Evolutionary conservation across 2,797 vertebrate genomes (phyloP).

Genomic region (Clarias pachynema): DNA sequence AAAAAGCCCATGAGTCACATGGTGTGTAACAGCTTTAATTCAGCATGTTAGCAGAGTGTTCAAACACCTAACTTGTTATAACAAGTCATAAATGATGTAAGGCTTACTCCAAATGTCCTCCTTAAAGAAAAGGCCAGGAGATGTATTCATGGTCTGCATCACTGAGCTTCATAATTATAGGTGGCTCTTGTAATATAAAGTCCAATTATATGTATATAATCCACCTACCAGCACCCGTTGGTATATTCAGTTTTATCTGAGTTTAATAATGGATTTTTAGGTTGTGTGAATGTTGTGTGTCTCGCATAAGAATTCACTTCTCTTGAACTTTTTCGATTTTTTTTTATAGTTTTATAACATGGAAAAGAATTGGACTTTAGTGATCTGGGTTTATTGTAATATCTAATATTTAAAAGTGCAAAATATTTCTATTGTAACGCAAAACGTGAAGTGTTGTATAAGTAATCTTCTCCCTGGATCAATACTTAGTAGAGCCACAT

Average conservation of each 20-base stretch:
- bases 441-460: not conserved
- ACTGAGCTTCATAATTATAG: not conserved
- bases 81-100: slow-evolving; percentile 9
- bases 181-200: not conserved
- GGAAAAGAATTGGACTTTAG: not conserved
- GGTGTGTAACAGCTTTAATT: not conserved
- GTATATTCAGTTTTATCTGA: not conserved
- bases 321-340: not conserved
- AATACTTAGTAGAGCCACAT: not conserved
- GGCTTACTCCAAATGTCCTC: not conserved
- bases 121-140: not conserved
- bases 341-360: not conserved
- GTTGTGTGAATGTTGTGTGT: not conserved
- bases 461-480: not conserved
- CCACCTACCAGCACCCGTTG: not conserved
- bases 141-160: not conserved
- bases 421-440: not conserved
- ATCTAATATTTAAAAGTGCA: not conserved
- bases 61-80: not conserved
- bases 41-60: not conserved
- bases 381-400: not conserved
- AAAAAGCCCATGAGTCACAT: slow-evolving; percentile 5
- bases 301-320: not conserved
- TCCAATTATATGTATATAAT: not conserved
- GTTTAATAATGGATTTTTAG: slow-evolving; percentile 1